Conservation (phyloP, 2,113 vertebrate genomes). For the Pao palembangensis region DNA sequence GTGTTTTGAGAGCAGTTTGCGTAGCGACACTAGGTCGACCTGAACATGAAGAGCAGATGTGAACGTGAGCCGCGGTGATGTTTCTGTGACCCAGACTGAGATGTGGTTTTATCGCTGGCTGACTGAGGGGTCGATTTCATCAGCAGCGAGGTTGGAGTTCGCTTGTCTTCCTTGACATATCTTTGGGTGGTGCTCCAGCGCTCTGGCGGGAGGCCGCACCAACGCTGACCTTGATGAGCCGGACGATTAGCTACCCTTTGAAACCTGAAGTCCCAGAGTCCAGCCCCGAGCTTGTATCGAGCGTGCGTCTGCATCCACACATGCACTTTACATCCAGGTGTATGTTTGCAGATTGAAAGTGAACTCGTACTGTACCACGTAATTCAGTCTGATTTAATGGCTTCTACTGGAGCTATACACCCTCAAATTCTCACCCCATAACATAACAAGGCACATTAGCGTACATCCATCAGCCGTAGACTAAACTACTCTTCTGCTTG, state of each 20-base stretch:
- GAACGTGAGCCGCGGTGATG: constrained; percentile 1
- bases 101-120: constrained; percentile 22
- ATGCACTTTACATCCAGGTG: constrained; percentile 40
- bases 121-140: constrained; percentile 52
- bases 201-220: constrained; percentile 47
- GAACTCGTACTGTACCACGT: constrained; percentile 5
- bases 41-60: constrained; percentile 22
- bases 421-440: constrained; percentile 20
- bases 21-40: not conserved
- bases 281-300: constrained; percentile 34
- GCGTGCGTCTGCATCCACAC: constrained; percentile 64
- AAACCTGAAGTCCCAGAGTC: constrained; percentile 61
- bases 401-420: too few relatives aligned
- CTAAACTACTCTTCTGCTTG: constrained; percentile 6
- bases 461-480: constrained; percentile 15
- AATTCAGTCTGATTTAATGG: constrained; percentile 24
- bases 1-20: constrained; percentile 9
- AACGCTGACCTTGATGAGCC: constrained; percentile 59
- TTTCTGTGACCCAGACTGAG: constrained; percentile 47
- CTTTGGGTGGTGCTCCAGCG: constrained; percentile 54
- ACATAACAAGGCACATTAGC: constrained; percentile 39
- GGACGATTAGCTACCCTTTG: constrained; percentile 74
- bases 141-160: constrained; percentile 57
- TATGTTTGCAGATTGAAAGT: constrained; percentile 21
- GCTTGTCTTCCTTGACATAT: constrained; percentile 66